Conservation (phyloP, 2,113 vertebrate genomes). For the Diglossa brunneiventris region DNA sequence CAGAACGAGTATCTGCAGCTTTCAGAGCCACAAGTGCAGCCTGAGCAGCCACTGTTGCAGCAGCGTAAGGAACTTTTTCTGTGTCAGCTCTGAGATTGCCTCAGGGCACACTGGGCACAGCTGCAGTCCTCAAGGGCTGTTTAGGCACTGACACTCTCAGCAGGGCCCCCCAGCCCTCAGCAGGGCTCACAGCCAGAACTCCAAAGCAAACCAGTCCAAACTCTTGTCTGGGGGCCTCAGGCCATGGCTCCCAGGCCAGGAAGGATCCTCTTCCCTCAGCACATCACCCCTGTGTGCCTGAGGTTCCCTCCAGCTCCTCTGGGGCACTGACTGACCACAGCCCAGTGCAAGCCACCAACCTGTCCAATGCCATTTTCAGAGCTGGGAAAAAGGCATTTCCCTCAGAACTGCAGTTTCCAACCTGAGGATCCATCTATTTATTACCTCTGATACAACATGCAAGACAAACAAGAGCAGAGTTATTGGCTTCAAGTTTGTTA, state of each 20-base stretch:
- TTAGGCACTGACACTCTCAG: not conserved
- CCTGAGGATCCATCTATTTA: not conserved
- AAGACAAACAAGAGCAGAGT: not conserved
- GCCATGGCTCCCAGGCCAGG: fast-evolving
- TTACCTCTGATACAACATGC: not conserved
- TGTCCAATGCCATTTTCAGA: fast-evolving
- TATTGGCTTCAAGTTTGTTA: not conserved
- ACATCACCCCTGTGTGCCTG: not conserved
- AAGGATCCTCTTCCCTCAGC: not conserved
- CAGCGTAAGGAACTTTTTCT: not conserved
- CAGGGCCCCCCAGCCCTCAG: not conserved
- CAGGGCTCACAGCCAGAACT: not conserved
- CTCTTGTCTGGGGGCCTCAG: not conserved
- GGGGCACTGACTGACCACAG: not conserved
- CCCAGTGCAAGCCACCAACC: not conserved
- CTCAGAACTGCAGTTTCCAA: not conserved
- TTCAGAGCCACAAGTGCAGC: not conserved
- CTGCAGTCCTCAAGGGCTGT: not conserved
- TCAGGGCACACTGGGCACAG: not conserved
- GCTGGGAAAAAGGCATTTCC: not conserved
- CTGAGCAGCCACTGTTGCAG: not conserved
- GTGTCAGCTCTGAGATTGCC: not conserved
- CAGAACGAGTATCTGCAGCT: fast-evolving
- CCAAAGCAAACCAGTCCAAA: not conserved
- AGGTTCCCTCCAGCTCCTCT: not conserved